Conservation (phyloP, 2,888 invertebrate genomes). For the Nephrotoma guestfalica region DNA sequence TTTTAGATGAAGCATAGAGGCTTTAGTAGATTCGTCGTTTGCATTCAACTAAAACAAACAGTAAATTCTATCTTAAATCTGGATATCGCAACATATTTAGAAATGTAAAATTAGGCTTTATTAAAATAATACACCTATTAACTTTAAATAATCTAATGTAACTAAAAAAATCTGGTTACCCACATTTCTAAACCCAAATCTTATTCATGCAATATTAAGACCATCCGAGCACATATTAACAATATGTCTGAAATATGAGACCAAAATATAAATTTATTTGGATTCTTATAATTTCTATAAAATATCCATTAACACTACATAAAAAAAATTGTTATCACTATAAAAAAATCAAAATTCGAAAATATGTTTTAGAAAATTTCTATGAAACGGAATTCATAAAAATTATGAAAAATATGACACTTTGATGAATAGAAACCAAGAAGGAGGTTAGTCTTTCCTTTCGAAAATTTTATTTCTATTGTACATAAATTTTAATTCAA, state of each 20-base stretch:
- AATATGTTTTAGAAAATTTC: background rate
- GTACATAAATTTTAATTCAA: background rate
- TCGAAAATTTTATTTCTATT: background rate
- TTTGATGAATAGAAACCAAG: background rate
- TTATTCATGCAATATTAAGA: background rate
- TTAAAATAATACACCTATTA: background rate
- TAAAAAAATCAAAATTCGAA: background rate
- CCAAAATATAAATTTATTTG: background rate
- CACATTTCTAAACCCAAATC: background rate
- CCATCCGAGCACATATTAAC: background rate
- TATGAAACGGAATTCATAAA: background rate
- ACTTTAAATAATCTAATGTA: background rate
- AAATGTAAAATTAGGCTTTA: background rate
- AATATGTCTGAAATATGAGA: background rate
- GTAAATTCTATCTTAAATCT: too few species aligned
- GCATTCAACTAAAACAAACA: too few species aligned
- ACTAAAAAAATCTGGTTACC: background rate
- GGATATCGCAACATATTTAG: too few species aligned
- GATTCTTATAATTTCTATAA: background rate
- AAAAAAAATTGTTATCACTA: background rate
- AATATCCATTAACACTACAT: background rate
- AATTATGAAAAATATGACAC: background rate
- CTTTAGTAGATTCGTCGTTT: too few species aligned
- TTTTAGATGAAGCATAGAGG: too few species aligned
- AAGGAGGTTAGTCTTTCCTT: background rate